Evolutionary conservation across 2,797 vertebrate species (phyloP).

Genomic region (Myotis daubentonii): DNA sequence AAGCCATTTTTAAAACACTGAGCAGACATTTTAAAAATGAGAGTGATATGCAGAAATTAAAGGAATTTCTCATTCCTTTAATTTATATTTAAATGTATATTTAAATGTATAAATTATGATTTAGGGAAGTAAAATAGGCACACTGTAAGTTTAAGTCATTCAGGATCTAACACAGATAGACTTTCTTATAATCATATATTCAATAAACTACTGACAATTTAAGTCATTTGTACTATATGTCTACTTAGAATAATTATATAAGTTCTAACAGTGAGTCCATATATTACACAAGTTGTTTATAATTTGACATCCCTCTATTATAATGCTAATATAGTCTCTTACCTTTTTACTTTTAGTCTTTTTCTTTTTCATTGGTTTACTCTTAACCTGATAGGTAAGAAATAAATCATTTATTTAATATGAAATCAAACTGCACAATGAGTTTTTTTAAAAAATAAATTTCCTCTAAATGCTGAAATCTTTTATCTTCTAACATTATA

Average conservation of each 20-base stretch:
- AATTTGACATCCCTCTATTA: conserved; percentile 16
- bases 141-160: conserved; percentile 26
- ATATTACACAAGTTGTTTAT: conserved; percentile 24
- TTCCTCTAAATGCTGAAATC: conserved; percentile 42
- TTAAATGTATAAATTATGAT: conserved; percentile 24
- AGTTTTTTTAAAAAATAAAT: conserved; percentile 41
- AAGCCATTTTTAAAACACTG: background rate
- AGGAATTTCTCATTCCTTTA: background rate
- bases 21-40: conserved; percentile 26
- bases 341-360: conserved; percentile 79
- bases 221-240: background rate
- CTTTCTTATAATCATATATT: conserved; percentile 27
- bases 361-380: conserved; percentile 79
- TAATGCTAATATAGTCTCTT: conserved; percentile 50
- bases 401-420: conserved; percentile 55
- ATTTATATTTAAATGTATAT: background rate
- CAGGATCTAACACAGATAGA: background rate
- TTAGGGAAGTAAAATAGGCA: background rate
- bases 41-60: background rate
- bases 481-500: conserved; percentile 35
- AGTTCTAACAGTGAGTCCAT: conserved; percentile 43
- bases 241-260: conserved; percentile 40
- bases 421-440: background rate
- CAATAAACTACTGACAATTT: background rate
- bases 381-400: conserved; percentile 69